These are phyloP conservation scores for Bolinopsis microptera DNA, from an alignment of 37 sponge, comb jelly and placozoan species.

Conservation along the genomic window DNA sequence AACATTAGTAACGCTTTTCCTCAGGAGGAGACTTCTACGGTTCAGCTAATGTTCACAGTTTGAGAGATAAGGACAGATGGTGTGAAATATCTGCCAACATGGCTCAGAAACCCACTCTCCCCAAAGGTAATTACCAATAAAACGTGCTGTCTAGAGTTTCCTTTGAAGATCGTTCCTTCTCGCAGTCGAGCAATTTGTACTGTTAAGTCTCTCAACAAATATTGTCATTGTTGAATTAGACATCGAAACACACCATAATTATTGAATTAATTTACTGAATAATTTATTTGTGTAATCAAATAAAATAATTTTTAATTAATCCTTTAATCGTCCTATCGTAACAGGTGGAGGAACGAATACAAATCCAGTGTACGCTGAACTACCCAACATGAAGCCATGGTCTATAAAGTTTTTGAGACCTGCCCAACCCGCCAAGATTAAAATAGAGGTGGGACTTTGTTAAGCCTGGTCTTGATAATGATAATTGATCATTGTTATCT, in stretches of 20 bases:
- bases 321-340: too few relatives aligned
- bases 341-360: background rate
- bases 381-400: constrained; percentile 28
- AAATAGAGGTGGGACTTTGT: constrained; percentile 6
- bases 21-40: constrained; percentile 55
- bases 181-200: too few relatives aligned
- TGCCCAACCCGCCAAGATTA: constrained; percentile 5
- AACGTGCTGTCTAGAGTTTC: background rate
- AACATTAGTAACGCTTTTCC: background rate
- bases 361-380: background rate
- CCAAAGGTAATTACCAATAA: constrained; percentile 13
- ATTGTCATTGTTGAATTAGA: too few relatives aligned
- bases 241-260: too few relatives aligned
- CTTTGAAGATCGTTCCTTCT: background rate
- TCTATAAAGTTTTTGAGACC: constrained; percentile 29
- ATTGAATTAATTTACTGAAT: too few relatives aligned
- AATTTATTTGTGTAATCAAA: too few relatives aligned
- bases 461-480: too few relatives aligned
- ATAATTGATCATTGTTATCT: too few relatives aligned
- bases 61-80: constrained; percentile 62
- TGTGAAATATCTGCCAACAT: constrained; percentile 52
- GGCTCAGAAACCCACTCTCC: constrained; percentile 54
- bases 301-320: too few relatives aligned
- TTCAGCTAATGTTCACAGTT: constrained; percentile 62
- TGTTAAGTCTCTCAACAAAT: too few relatives aligned